phyloP scores from a whole-genome alignment of 2,888 invertebrate species.

The Molorchus minor region DNA sequence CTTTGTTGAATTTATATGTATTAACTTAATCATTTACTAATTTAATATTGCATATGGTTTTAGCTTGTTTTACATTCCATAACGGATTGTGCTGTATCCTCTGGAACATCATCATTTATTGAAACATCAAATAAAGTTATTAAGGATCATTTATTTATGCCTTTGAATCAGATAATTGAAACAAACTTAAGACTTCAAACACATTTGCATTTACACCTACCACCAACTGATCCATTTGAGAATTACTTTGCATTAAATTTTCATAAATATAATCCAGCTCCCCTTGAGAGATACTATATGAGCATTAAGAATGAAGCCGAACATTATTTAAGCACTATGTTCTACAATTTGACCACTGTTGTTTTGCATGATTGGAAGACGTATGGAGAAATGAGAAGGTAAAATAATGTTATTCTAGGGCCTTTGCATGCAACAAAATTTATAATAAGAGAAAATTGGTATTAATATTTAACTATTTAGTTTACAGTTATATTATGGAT shows the following conservation, averaged over 20 bases:
- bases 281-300: slow-evolving; percentile 59
- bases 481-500: too few species aligned
- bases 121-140: slow-evolving; percentile 62
- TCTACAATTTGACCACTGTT: slow-evolving; percentile 97
- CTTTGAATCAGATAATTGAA: slow-evolving; percentile 88
- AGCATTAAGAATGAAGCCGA: slow-evolving; percentile 70
- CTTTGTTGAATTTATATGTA: background rate
- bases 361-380: slow-evolving; percentile 98
- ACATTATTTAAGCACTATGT: slow-evolving; percentile 91
- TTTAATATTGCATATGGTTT: slow-evolving; percentile 34
- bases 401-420: slow-evolving; percentile 14
- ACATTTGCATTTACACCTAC: slow-evolving; percentile 87
- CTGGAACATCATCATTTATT: slow-evolving; percentile 58
- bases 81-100: slow-evolving; percentile 52
- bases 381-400: slow-evolving; percentile 94
- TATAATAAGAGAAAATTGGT: too few species aligned
- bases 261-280: slow-evolving; percentile 53
- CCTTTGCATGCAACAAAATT: too few species aligned
- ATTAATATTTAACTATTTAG: too few species aligned
- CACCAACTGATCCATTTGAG: slow-evolving; percentile 64
- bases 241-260: slow-evolving; percentile 55
- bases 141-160: slow-evolving; percentile 70
- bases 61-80: slow-evolving; percentile 57
- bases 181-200: slow-evolving; percentile 91
- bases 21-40: background rate